Percentiles rank a stretch among this genome's conserved stretches.
Evolutionary conservation across 23 tunicate species (phyloP).

Genomic region (Ciona savignyi): DNA sequence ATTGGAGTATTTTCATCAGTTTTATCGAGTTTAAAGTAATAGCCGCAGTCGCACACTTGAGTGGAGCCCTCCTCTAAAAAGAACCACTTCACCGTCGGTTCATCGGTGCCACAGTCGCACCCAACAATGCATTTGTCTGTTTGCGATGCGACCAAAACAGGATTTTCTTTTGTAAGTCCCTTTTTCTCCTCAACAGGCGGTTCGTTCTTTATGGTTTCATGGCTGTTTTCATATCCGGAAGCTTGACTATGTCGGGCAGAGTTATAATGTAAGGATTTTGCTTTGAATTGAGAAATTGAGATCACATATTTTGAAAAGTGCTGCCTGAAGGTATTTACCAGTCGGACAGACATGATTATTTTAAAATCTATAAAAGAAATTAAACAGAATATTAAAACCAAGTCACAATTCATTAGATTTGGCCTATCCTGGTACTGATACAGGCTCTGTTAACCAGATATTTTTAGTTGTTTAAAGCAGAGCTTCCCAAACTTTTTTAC

Average conservation of each 20-base stretch:
- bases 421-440: too few relatives aligned
- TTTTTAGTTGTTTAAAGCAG: too few relatives aligned
- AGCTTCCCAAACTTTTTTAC: too few relatives aligned
- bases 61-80: slow-evolving; percentile 78
- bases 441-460: too few relatives aligned
- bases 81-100: slow-evolving; percentile 79
- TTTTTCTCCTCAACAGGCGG: not conserved
- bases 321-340: not conserved
- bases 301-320: not conserved
- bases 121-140: slow-evolving; percentile 81
- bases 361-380: too few relatives aligned
- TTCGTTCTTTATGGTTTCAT: not conserved
- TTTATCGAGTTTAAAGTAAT: slow-evolving; percentile 59
- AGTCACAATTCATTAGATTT: too few relatives aligned
- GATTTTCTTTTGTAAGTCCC: slow-evolving; percentile 63
- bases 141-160: slow-evolving; percentile 65
- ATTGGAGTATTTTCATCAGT: slow-evolving; percentile 19
- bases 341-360: not conserved
- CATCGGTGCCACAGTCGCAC: slow-evolving; percentile 42
- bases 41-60: slow-evolving; percentile 77
- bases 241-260: not conserved
- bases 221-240: not conserved
- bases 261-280: not conserved
- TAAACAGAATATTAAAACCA: too few relatives aligned
- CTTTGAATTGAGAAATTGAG: not conserved